phyloP scores from a whole-genome alignment of 2,888 invertebrate species.

The Acanthosoma haemorrhoidale region DNA sequence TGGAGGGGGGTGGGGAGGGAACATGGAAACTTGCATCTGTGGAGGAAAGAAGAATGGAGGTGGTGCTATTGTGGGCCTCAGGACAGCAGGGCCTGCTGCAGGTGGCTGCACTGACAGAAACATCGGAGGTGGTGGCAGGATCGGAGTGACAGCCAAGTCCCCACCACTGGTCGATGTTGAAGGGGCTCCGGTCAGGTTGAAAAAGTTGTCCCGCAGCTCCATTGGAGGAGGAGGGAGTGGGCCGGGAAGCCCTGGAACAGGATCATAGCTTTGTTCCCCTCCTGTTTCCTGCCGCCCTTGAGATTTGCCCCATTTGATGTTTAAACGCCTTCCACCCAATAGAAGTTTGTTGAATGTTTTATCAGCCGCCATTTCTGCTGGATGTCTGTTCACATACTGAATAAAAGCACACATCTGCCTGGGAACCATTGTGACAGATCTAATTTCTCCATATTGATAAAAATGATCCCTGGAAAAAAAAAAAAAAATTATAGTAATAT shows the following conservation, averaged over 20 bases:
- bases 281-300: slow-evolving; percentile 53
- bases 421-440: slow-evolving; percentile 84
- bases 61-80: slow-evolving; percentile 43
- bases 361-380: slow-evolving; percentile 91
- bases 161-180: slow-evolving; percentile 48
- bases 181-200: slow-evolving; percentile 52
- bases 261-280: slow-evolving; percentile 52
- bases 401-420: slow-evolving; percentile 96
- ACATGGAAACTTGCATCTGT: slow-evolving; percentile 44
- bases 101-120: slow-evolving; percentile 44
- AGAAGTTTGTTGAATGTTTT: slow-evolving; percentile 91
- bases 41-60: slow-evolving; percentile 47
- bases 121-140: slow-evolving; percentile 50
- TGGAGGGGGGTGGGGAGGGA: slow-evolving; percentile 42
- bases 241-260: slow-evolving; percentile 72
- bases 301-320: slow-evolving; percentile 98
- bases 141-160: slow-evolving; percentile 46
- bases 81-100: slow-evolving; percentile 48
- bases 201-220: slow-evolving; percentile 60
- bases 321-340: slow-evolving; percentile 76
- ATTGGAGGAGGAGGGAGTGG: slow-evolving; percentile 60
- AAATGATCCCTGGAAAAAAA: slow-evolving; percentile 72
- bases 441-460: slow-evolving; percentile 97
- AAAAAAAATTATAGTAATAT: not conserved
- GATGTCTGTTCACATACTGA: slow-evolving; percentile 83